Evolutionary conservation across 2,113 vertebrate genomes (phyloP).

Genomic region (Numenius arquata): DNA sequence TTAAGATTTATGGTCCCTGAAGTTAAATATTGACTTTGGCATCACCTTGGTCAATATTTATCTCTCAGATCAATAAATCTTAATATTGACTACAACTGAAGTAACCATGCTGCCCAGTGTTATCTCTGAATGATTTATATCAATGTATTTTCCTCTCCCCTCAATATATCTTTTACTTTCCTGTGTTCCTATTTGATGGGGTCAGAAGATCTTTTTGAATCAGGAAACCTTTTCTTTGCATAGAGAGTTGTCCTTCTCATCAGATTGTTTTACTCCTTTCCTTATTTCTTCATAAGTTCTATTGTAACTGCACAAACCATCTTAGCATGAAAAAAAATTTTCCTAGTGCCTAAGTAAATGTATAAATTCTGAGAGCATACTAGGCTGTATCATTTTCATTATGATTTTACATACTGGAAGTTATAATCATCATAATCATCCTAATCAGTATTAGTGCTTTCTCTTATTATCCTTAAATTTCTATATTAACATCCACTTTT

Average conservation of each 20-base stretch:
- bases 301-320: neutral
- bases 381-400: constrained; percentile 18
- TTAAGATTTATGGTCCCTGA: constrained; percentile 60
- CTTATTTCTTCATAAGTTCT: neutral
- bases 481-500: constrained; percentile 5
- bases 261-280: neutral
- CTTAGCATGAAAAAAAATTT: neutral
- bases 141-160: neutral
- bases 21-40: constrained; percentile 62
- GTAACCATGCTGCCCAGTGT: neutral
- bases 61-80: constrained; percentile 52
- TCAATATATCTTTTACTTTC: constrained; percentile 25
- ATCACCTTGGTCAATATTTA: constrained; percentile 60
- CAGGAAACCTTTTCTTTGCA: neutral
- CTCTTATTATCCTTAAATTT: constrained; percentile 17
- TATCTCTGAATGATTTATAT: constrained; percentile 42
- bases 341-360: neutral
- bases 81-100: constrained; percentile 43
- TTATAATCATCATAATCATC: constrained; percentile 27
- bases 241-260: neutral
- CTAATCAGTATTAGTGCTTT: constrained; percentile 24
- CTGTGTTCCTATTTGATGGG: neutral
- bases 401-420: constrained; percentile 3
- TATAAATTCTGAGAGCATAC: neutral
- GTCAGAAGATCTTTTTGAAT: neutral